These are phyloP conservation scores for Mystacides longicornis DNA, from an alignment of 2,888 invertebrate genomes.

Conservation along the genomic window DNA sequence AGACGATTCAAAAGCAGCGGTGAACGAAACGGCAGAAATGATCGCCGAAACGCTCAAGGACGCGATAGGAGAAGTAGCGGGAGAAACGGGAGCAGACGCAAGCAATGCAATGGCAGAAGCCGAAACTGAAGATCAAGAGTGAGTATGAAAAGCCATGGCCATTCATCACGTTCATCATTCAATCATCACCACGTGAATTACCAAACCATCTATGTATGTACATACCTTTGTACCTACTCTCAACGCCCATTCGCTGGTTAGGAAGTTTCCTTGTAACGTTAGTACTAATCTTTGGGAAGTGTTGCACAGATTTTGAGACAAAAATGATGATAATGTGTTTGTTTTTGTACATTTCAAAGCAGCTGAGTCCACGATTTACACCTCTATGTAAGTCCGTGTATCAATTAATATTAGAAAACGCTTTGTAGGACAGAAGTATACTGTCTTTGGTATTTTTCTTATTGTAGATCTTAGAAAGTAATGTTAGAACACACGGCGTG, in stretches of 20 bases:
- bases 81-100: constrained; percentile 2
- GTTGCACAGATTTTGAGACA: background rate
- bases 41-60: constrained; percentile 2
- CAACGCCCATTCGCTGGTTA: too few relatives aligned
- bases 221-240: too few relatives aligned
- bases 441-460: background rate
- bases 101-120: constrained; percentile 2
- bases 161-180: constrained; percentile 18
- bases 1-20: background rate
- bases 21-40: background rate
- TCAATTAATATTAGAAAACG: constrained; percentile 14
- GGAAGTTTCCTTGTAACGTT: too few relatives aligned
- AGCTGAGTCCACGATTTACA: constrained; percentile 25
- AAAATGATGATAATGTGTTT: constrained; percentile 16
- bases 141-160: constrained; percentile 23
- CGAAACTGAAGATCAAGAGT: constrained; percentile 22
- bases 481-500: constrained; percentile 15
- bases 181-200: constrained; percentile 5
- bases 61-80: constrained; percentile 4
- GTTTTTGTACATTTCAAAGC: constrained; percentile 24
- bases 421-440: constrained; percentile 20
- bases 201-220: too few relatives aligned
- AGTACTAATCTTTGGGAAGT: too few relatives aligned
- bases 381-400: constrained; percentile 22
- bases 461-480: constrained; percentile 13